Evolutionary conservation across 2,797 vertebrate genomes (phyloP).

Genomic region (Eidolon dupreanum): DNA sequence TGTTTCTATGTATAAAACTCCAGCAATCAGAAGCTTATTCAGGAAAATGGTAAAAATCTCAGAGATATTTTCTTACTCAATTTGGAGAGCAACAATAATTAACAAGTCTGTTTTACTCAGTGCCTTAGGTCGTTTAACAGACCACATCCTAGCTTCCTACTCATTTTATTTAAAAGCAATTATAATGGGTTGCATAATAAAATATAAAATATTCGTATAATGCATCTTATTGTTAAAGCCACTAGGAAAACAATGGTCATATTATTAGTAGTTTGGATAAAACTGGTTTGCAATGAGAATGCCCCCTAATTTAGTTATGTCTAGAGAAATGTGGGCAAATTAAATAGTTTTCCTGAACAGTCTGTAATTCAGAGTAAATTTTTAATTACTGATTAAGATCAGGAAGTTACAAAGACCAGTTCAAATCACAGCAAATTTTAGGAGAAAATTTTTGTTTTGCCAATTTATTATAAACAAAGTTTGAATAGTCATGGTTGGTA

Average conservation of each 20-base stretch:
- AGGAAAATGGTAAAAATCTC: not conserved
- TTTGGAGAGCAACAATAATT: not conserved
- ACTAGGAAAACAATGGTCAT: conserved; percentile 39
- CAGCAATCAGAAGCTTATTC: not conserved
- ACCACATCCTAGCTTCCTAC: not conserved
- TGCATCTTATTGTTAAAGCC: conserved; percentile 12
- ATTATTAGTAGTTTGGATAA: conserved; percentile 25
- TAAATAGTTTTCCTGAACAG: conserved; percentile 17
- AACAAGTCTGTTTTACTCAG: not conserved
- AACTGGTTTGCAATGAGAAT: not conserved
- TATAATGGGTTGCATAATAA: not conserved
- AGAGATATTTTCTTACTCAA: not conserved
- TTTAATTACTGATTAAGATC: conserved; percentile 46
- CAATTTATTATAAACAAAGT: not conserved
- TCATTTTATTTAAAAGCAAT: conserved; percentile 34
- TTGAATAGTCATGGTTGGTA: not conserved
- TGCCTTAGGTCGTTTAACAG: not conserved
- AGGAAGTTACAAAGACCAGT: conserved; percentile 25
- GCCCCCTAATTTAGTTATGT: not conserved
- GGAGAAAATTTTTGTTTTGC: not conserved
- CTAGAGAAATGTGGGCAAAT: conserved; percentile 40
- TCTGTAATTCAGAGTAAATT: conserved; percentile 18
- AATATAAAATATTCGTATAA: conserved; percentile 51
- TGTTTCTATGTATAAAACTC: not conserved
- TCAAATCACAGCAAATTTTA: not conserved